Evolutionary conservation across 2,797 vertebrate genomes (phyloP), one percentile per base, ranked within the genome.

Genomic region (Sebastes aleutianus): DNA sequence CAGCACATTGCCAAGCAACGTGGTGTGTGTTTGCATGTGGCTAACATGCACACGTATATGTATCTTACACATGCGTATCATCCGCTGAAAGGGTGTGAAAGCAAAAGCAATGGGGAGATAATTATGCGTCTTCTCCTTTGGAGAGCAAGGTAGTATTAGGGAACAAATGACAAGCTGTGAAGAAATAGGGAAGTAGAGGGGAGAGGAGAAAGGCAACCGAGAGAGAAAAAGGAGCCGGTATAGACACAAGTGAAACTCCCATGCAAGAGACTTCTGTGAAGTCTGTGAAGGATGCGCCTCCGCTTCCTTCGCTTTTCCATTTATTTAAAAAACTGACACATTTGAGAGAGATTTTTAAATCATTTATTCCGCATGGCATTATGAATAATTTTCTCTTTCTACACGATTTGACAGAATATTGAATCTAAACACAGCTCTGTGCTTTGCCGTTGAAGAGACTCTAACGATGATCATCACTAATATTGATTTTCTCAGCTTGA

Each of bases 261-360:
- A 50, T 68, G 65, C 79, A 71, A 67, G 80, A 83, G 83, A 80
- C 78, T 74, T 80, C 80, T 88, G 82, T 83, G 85, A 87, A 84
- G 90, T 89, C 72, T 82, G 85, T 87, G 79, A 90, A 80, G 53
- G 79, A 76, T 82, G 85, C 6, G 53, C 67, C 69, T 76, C 82
- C 2, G 43, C 80, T 81, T 82, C 69, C 67, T 64, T 64, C 20
- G 3, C 70, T 71, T 79, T 47, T 79, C 79, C 76, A 88, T 88
- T 91, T 88, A 91, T 87, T 87, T 67, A 73, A 82, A 82, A 85
- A 87, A 86, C 80, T 79, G 79, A 77, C 82, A 85, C 74, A 59
- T 88, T 82, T 84, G 77, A 84, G 75, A 70, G 69, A 80, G 74
- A 85, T 87, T 86, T 87, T 77, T 83, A 83, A 89, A 87, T 86